Evolutionary conservation across 2,888 invertebrate species (phyloP).

Genomic region (Nomada hirtipes): DNA sequence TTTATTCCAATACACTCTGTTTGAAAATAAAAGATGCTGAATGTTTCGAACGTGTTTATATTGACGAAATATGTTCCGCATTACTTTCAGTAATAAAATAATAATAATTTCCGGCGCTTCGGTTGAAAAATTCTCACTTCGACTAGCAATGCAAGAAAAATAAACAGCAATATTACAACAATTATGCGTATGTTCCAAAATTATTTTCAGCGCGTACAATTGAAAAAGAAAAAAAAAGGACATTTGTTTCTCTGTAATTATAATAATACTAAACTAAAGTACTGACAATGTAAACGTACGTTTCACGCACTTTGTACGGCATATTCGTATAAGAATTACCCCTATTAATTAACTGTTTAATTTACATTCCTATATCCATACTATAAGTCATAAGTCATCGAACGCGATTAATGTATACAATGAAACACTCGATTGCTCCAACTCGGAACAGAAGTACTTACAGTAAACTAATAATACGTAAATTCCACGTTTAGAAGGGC

Average conservation of each 20-base stretch:
- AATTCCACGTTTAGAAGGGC: neutral
- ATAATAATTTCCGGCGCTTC: too few relatives aligned
- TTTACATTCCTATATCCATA: neutral
- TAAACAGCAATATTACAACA: neutral
- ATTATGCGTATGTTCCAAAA: neutral
- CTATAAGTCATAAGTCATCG: neutral
- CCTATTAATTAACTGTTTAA: neutral
- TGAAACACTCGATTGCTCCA: neutral
- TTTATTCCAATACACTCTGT: too few relatives aligned
- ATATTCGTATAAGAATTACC: slow-evolving; percentile 1
- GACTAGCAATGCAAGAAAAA: slow-evolving; percentile 45
- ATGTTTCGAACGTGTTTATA: neutral
- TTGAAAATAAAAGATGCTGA: neutral
- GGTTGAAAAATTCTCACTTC: neutral
- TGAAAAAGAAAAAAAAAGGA: neutral
- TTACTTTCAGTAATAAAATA: too few relatives aligned
- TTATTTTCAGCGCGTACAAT: neutral
- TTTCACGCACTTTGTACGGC: slow-evolving; percentile 37
- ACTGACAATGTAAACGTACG: slow-evolving; percentile 13
- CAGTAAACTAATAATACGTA: neutral
- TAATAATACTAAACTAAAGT: slow-evolving; percentile 17
- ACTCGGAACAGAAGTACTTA: neutral
- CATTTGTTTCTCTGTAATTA: neutral
- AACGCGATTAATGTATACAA: neutral
- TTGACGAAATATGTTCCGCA: too few relatives aligned